Evolutionary conservation across 2,113 vertebrate genomes (phyloP).

Genomic region (Passer montanus): DNA sequence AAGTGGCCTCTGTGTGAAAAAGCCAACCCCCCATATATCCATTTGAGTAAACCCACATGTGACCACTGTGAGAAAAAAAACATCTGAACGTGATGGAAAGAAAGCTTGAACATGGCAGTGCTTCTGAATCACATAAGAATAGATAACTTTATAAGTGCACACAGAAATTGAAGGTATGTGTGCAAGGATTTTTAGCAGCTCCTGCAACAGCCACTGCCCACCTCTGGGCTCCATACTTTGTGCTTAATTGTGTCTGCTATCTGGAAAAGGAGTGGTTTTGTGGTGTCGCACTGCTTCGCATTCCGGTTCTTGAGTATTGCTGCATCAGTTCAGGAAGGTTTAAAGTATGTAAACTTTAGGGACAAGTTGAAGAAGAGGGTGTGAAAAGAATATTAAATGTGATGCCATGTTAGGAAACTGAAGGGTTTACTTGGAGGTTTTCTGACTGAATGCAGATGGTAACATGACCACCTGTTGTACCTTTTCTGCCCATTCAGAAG

Average conservation of each 20-base stretch:
- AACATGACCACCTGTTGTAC: background rate
- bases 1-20: background rate
- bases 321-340: background rate
- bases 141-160: background rate
- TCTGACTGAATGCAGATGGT: background rate
- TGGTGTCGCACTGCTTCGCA: rapidly evolving
- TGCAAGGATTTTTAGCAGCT: background rate
- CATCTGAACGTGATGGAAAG: background rate
- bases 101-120: background rate
- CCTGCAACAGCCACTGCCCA: background rate
- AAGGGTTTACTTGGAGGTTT: background rate
- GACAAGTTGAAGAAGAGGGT: background rate
- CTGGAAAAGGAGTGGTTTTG: background rate
- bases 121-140: background rate
- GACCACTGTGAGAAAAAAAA: background rate
- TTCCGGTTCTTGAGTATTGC: background rate
- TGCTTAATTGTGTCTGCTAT: background rate
- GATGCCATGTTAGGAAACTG: background rate
- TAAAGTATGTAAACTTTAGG: background rate
- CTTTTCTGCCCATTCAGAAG: background rate
- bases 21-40: rapidly evolving
- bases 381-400: background rate
- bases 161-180: background rate
- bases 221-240: background rate
- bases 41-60: background rate